Conservation (phyloP, 1,140 invertebrate species). For the Ooceraea biroi region DNA sequence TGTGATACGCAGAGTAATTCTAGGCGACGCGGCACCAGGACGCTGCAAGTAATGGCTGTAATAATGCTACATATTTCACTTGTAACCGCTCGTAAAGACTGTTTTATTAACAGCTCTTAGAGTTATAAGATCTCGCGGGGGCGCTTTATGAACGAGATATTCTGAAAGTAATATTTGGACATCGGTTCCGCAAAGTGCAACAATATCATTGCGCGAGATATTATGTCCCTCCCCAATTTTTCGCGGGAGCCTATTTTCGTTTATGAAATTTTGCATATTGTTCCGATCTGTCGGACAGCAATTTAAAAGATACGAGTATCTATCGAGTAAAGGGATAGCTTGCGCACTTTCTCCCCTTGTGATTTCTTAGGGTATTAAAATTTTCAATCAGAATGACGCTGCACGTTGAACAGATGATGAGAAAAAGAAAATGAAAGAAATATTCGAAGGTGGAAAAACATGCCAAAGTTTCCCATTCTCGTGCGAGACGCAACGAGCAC, state of each 20-base stretch:
- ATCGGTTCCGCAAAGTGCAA: conserved; percentile 16
- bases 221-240: not conserved
- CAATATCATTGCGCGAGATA: not conserved
- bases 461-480: conserved; percentile 69
- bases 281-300: not conserved
- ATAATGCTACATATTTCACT: conserved; percentile 63
- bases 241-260: not conserved
- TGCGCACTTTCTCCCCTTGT: no score
- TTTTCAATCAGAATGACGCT: not conserved
- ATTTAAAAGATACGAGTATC: no score
- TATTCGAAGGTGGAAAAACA: conserved; percentile 13
- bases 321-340: no score
- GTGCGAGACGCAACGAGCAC: conserved; percentile 66
- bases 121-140: conserved; percentile 48
- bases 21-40: conserved; percentile 24
- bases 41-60: conserved; percentile 50
- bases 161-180: conserved; percentile 24
- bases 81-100: conserved; percentile 52
- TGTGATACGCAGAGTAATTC: conserved; percentile 35
- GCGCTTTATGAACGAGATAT: conserved; percentile 36
- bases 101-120: conserved; percentile 54
- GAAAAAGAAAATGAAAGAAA: not conserved
- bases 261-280: not conserved
- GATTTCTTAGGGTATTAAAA: no score
- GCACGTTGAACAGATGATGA: not conserved